Evolutionary conservation across 1,140 invertebrate species (phyloP).

Genomic region (Drosophila grimshawi): DNA sequence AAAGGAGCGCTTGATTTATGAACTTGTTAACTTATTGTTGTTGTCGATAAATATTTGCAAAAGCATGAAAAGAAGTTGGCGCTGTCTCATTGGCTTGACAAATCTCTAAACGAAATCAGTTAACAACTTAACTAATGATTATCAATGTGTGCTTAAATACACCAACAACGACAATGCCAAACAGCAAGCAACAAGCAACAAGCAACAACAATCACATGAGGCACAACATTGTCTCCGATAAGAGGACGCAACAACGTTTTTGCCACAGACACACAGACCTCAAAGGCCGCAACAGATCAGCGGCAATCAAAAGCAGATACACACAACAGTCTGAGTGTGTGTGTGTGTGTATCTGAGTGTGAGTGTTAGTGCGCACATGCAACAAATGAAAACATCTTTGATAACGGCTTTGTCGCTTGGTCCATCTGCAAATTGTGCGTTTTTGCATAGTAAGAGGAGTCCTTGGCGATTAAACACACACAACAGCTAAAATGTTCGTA

Average conservation of each 20-base stretch:
- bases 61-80: background rate
- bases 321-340: background rate
- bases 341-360: background rate
- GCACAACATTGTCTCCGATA: conserved; percentile 31
- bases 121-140: conserved; percentile 83
- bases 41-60: conserved; percentile 71
- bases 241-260: conserved; percentile 36
- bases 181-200: conserved; percentile 6
- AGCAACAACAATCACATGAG: background rate
- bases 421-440: conserved; percentile 60
- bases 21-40: conserved; percentile 17
- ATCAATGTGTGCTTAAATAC: conserved; percentile 71
- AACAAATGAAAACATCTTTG: conserved; percentile 64
- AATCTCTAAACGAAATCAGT: conserved; percentile 79
- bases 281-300: conserved; percentile 19
- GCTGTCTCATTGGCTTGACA: conserved; percentile 51
- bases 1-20: conserved; percentile 71
- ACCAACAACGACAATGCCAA: conserved; percentile 19
- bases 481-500: conserved; percentile 34
- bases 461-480: background rate
- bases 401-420: conserved; percentile 66
- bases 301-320: conserved; percentile 30
- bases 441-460: conserved; percentile 10
- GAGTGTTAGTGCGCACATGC: conserved; percentile 2
- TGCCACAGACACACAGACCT: conserved; percentile 22